Percentiles rank a stretch among this genome's conserved stretches.
Evolutionary conservation across 2,113 vertebrate species (phyloP).

Genomic region (Alethe diademata): DNA sequence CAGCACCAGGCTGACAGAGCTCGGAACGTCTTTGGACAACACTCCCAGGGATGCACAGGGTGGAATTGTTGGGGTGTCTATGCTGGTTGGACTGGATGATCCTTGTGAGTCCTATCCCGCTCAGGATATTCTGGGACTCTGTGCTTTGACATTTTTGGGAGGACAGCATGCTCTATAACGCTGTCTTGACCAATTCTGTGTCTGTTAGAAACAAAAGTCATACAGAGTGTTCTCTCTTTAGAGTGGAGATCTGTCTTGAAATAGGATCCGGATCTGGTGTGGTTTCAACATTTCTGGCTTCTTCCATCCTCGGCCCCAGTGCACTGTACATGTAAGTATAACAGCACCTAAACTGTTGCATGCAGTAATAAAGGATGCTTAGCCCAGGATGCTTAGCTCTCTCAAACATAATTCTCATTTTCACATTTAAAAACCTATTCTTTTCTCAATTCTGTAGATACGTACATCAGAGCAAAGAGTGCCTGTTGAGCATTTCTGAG

Average conservation of each 20-base stretch:
- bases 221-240: background rate
- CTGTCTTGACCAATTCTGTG: background rate
- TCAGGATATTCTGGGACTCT: background rate
- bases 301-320: constrained; percentile 83
- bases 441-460: background rate
- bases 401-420: background rate
- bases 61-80: background rate
- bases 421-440: background rate
- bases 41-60: background rate
- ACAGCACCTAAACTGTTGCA: background rate
- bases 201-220: background rate
- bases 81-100: background rate
- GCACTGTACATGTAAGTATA: constrained; percentile 85
- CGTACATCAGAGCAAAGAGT: background rate
- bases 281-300: constrained; percentile 88
- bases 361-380: background rate
- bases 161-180: rapidly evolving
- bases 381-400: background rate
- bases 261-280: constrained; percentile 93
- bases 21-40: rapidly evolving
- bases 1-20: no score
- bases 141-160: rapidly evolving
- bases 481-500: background rate
- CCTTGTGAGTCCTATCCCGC: rapidly evolving
- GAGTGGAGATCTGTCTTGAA: constrained; percentile 86